Percentiles rank a stretch among this genome's conserved stretches.
These are phyloP conservation scores for Teinopalpus imperialis DNA, from an alignment of 2,888 invertebrate genomes.

Conservation along the genomic window DNA sequence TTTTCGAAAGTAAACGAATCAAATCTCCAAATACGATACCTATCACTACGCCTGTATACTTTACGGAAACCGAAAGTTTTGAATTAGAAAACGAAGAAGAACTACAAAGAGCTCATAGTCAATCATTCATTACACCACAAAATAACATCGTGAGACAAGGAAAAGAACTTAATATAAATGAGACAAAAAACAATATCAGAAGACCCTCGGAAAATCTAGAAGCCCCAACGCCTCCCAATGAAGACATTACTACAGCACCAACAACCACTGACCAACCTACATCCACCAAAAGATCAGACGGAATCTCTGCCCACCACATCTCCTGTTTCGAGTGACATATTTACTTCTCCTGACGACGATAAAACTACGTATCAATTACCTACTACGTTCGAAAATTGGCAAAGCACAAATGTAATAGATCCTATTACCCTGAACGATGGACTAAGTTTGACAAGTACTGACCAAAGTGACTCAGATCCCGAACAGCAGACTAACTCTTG, in stretches of 20 bases:
- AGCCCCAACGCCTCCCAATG: conserved; percentile 59
- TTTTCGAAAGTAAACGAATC: conserved; percentile 69
- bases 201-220: conserved; percentile 69
- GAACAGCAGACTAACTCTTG: conserved; percentile 52
- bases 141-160: conserved; percentile 70
- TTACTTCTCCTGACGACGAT: conserved; percentile 65
- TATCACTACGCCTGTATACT: conserved; percentile 58
- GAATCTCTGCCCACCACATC: conserved; percentile 50
- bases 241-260: conserved; percentile 51
- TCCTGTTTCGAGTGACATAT: conserved; percentile 50
- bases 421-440: conserved; percentile 88
- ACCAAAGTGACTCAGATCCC: conserved; percentile 44
- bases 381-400: conserved; percentile 80
- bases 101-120: conserved; percentile 86
- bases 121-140: conserved; percentile 84
- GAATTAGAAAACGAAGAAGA: conserved; percentile 83
- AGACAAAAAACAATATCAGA: conserved; percentile 44
- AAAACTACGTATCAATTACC: conserved; percentile 75
- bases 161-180: conserved; percentile 58
- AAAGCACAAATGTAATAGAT: conserved; percentile 85
- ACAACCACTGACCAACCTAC: conserved; percentile 53
- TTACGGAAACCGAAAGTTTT: conserved; percentile 65
- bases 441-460: conserved; percentile 64
- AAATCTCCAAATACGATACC: conserved; percentile 51
- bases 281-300: conserved; percentile 47